These are phyloP conservation scores for Melikaiella ostensackeni DNA, from an alignment of 2,888 invertebrate species.

Conservation along the genomic window DNA sequence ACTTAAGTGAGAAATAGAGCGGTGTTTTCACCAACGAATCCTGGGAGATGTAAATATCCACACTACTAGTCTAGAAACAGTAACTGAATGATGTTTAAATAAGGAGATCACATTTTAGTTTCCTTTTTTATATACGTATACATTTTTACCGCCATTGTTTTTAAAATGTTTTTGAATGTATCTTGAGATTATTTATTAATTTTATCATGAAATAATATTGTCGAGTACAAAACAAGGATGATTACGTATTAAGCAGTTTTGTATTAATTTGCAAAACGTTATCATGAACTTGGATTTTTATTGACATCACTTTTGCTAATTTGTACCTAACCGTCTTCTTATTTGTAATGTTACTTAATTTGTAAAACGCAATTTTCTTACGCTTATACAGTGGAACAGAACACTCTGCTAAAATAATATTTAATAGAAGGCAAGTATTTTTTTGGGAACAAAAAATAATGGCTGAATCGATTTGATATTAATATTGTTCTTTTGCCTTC, in stretches of 20 bases:
- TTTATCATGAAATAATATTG: constrained; percentile 1
- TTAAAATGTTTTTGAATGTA: constrained; percentile 17
- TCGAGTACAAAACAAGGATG: not conserved
- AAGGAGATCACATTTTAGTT: constrained; percentile 41
- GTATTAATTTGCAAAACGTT: not conserved
- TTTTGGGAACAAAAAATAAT: not conserved
- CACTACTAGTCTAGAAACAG: constrained; percentile 46
- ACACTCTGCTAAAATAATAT: not conserved
- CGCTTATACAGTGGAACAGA: constrained; percentile 22
- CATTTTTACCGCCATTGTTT: constrained; percentile 13
- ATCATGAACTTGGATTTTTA: not conserved
- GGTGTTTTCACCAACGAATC: not conserved
- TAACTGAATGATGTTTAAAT: constrained; percentile 47
- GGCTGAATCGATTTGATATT: constrained; percentile 1
- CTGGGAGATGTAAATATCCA: constrained; percentile 50
- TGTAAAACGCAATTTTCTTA: constrained; percentile 12
- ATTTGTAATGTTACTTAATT: constrained; percentile 11
- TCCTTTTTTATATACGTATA: constrained; percentile 51
- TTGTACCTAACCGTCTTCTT: constrained; percentile 2
- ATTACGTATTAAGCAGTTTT: not conserved
- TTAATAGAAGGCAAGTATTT: not conserved
- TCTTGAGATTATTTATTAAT: constrained; percentile 29
- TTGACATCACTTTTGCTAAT: constrained; percentile 15
- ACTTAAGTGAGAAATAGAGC: constrained; percentile 14
- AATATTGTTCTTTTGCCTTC: not conserved